A percentile compares a stretch with the other conserved stretches of the same genome.
Evolutionary conservation across 2,797 vertebrate species (phyloP).

Genomic region (Tauraco hartlaubi): DNA sequence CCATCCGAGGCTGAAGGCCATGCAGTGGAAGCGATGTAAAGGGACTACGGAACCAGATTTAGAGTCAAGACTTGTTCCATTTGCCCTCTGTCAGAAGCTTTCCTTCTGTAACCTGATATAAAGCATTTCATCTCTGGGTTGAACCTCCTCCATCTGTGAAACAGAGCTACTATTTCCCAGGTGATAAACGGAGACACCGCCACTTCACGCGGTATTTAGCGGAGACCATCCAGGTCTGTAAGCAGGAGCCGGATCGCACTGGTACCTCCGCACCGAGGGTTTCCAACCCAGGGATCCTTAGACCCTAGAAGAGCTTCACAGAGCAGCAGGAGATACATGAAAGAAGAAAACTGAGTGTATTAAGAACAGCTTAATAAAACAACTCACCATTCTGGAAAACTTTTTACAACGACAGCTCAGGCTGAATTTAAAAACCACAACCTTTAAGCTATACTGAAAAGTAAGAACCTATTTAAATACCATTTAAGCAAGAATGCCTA

Average conservation of each 20-base stretch:
- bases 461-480: background rate
- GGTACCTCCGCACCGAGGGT: background rate
- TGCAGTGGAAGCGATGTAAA: background rate
- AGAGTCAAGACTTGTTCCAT: background rate
- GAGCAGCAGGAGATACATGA: background rate
- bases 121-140: background rate
- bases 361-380: background rate
- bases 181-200: accelerated
- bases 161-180: background rate
- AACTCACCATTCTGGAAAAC: background rate
- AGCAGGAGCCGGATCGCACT: background rate
- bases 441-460: background rate
- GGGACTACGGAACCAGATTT: background rate
- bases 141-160: background rate
- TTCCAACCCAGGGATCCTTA: background rate
- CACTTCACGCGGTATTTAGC: background rate
- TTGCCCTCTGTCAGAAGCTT: background rate
- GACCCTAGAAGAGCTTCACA: background rate
- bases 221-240: background rate
- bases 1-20: background rate
- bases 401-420: background rate
- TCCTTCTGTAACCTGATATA: background rate
- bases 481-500: background rate
- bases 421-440: background rate
- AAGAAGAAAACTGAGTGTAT: background rate